Evolutionary conservation across 2,888 invertebrate species (phyloP).

Genomic region (Sesia bembeciformis): DNA sequence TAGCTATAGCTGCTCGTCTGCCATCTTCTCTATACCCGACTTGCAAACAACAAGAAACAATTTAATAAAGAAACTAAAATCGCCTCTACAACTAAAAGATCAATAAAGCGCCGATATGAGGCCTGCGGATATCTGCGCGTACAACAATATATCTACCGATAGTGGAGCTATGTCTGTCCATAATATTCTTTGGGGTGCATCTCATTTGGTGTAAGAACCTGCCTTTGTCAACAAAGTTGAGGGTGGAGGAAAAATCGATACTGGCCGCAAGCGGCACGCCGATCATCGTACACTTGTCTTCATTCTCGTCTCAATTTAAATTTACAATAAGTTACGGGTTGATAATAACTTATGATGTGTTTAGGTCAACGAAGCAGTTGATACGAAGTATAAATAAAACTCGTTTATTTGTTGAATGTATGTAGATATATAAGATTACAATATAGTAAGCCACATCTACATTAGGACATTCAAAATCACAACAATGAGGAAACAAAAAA

Average conservation of each 20-base stretch:
- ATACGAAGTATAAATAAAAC: too few species aligned
- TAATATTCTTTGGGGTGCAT: constrained; percentile 75
- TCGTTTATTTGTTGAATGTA: too few species aligned
- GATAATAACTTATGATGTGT: too few species aligned
- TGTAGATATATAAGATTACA: too few species aligned
- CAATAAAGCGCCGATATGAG: constrained; percentile 57
- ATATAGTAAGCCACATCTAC: too few species aligned
- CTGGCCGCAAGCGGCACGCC: constrained; percentile 51
- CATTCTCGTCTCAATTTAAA: constrained; percentile 7
- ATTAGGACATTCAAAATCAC: too few species aligned
- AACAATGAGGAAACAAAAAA: too few species aligned
- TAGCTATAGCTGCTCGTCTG: too few species aligned
- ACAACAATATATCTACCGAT: constrained; percentile 25
- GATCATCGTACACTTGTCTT: constrained; percentile 53
- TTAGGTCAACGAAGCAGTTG: too few species aligned
- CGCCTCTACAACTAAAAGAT: constrained; percentile 27
- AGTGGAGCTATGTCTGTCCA: constrained; percentile 72
- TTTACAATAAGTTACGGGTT: not conserved
- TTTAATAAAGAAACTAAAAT: too few species aligned
- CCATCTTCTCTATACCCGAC: too few species aligned
- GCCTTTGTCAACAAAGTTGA: constrained; percentile 73
- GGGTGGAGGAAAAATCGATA: constrained; percentile 70
- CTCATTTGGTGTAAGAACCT: constrained; percentile 74
- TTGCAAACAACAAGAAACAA: too few species aligned
- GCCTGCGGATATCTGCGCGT: constrained; percentile 29